A percentile compares a stretch with the other conserved stretches of the same genome.
phyloP scores from a whole-genome alignment of 92 coral and sea anemone genomes.

The Diadumene lineata region DNA sequence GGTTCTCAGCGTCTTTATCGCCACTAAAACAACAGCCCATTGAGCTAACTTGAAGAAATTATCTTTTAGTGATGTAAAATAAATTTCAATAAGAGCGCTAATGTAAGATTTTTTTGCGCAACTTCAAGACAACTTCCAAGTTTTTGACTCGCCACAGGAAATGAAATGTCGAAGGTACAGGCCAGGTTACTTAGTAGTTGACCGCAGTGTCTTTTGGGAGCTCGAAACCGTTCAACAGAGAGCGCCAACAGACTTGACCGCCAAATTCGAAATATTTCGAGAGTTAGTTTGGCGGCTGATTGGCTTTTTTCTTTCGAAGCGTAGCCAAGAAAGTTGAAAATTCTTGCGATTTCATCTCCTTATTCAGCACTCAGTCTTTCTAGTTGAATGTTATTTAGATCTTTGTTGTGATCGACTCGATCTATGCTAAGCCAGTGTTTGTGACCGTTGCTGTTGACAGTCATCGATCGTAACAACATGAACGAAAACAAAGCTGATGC shows the following conservation, averaged over 20 bases:
- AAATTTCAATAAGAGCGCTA: neutral
- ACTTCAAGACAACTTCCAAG: neutral
- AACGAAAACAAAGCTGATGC: conserved; percentile 38
- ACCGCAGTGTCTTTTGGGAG: conserved; percentile 40
- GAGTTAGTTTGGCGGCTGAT: neutral
- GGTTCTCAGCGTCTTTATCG: conserved; percentile 59
- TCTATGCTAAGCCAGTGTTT: too few relatives aligned
- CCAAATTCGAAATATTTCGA: conserved; percentile 34
- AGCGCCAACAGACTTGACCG: too few relatives aligned
- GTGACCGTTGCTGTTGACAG: conserved; percentile 23
- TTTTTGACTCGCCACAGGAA: conserved; percentile 15
- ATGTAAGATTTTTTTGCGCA: neutral
- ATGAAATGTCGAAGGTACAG: conserved; percentile 6
- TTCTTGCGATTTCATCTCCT: neutral
- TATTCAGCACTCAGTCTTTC: neutral
- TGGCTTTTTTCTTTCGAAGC: neutral
- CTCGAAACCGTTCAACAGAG: too few relatives aligned
- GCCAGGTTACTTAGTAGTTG: conserved; percentile 7
- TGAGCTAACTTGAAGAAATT: conserved; percentile 15
- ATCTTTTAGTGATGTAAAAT: neutral
- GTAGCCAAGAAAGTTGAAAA: neutral
- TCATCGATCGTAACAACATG: conserved; percentile 20
- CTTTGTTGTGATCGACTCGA: neutral
- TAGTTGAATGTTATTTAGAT: neutral
- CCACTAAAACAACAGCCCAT: conserved; percentile 99